Evolutionary conservation across 2,888 invertebrate genomes (phyloP), one percentile per base, ranked within the genome.

Genomic region (Oegoconia quadripuncta): DNA sequence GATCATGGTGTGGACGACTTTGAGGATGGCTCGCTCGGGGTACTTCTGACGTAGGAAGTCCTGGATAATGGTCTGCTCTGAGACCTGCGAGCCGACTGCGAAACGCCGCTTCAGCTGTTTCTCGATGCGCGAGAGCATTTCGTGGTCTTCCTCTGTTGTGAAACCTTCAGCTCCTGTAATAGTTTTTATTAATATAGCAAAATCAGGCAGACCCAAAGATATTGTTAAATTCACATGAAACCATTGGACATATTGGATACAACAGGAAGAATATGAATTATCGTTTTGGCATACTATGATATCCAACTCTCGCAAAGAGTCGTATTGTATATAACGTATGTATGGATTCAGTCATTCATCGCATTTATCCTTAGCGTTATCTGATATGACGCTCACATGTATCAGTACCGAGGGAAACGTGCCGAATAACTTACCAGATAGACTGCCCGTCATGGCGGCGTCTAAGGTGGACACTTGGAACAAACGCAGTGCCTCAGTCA

Each of bases 381-480:
- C n/a, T n/a, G n/a, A n/a, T n/a, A n/a, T n/a, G n/a, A n/a, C n/a
- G n/a, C n/a, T n/a, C n/a, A n/a, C n/a, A n/a, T n/a, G n/a, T n/a
- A n/a, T n/a, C n/a, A n/a, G n/a, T n/a, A n/a, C n/a, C n/a, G n/a
- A n/a, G n/a, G n/a, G n/a, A n/a, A n/a, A n/a, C n/a, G n/a, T n/a
- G n/a, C 11, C 17, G 29, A n/a, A n/a, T n/a, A n/a, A 34, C 45
- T 64, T 81, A 95, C 95, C 97, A 42, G 97, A 92, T 37, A 99
- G 88, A 61, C 91, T 94, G 28, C 99, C 99, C 1, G 96, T 94
- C 90, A 93, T 95, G 0, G 99, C 99, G 23, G 99, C 98, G 72
- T 97, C 97, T 33, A 99, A 88, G 0, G 99, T 99, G 4, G 99
- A 99, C 4, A 99, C 99, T 88, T 97, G 96, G 84, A 99, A 99